These are phyloP conservation scores for Drosophila mulleri DNA, from an alignment of 2,888 invertebrate genomes.

Conservation along the genomic window DNA sequence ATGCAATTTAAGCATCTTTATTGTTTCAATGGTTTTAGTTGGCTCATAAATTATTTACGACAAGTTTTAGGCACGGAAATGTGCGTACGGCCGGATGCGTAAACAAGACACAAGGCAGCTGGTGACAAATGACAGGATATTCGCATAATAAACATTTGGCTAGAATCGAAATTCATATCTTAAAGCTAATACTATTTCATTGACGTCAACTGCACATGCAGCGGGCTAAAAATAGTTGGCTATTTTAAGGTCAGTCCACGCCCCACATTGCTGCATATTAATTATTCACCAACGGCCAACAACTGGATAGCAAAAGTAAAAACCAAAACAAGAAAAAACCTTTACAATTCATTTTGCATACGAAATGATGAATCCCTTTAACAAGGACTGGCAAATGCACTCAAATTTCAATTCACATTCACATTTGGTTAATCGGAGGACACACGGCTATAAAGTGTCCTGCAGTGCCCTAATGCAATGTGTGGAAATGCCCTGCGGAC, in stretches of 20 bases:
- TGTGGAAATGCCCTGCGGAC: neutral
- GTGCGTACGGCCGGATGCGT: slow-evolving; percentile 42
- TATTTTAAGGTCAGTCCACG: slow-evolving; percentile 22
- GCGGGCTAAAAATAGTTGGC: slow-evolving; percentile 27
- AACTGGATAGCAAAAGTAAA: slow-evolving; percentile 12
- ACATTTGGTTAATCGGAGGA: neutral
- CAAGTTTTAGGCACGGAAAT: slow-evolving; percentile 37
- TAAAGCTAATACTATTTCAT: neutral
- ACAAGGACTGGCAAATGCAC: slow-evolving; percentile 5
- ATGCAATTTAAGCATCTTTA: slow-evolving; percentile 46
- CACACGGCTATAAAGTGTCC: slow-evolving; percentile 7
- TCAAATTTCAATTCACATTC: slow-evolving; percentile 4
- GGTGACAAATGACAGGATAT: slow-evolving; percentile 49
- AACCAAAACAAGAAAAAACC: slow-evolving; percentile 31
- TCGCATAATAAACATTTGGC: neutral
- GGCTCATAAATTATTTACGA: slow-evolving; percentile 43
- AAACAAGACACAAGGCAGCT: slow-evolving; percentile 7
- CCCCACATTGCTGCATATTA: slow-evolving; percentile 24
- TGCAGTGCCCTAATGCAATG: slow-evolving; percentile 10
- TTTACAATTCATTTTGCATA: slow-evolving; percentile 39
- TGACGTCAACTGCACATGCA: slow-evolving; percentile 34
- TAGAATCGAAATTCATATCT: neutral
- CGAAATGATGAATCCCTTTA: slow-evolving; percentile 35
- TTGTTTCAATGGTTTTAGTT: slow-evolving; percentile 18
- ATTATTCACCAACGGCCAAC: slow-evolving; percentile 42